Evolutionary conservation across 2,888 invertebrate genomes (phyloP).

Genomic region (Villa cingulata): DNA sequence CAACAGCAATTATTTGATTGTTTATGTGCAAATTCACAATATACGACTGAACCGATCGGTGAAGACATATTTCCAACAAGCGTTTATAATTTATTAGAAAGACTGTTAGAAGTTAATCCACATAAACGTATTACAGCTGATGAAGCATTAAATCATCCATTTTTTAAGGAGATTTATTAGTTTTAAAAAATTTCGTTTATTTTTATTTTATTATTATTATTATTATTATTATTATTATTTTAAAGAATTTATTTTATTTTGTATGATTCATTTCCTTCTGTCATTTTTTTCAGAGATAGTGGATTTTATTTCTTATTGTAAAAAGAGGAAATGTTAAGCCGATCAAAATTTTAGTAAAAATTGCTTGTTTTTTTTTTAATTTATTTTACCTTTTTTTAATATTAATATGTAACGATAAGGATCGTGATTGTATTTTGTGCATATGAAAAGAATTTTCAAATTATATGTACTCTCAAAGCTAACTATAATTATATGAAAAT

Average conservation of each 20-base stretch:
- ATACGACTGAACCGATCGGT: conserved; percentile 24
- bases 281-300: too few relatives aligned
- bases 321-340: too few relatives aligned
- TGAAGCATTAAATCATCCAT: conserved; percentile 62
- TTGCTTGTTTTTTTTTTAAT: too few relatives aligned
- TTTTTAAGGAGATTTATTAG: conserved; percentile 36
- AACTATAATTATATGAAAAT: too few relatives aligned
- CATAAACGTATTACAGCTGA: conserved; percentile 56
- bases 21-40: conserved; percentile 29
- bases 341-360: too few relatives aligned
- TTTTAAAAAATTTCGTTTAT: neutral
- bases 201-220: neutral
- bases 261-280: too few relatives aligned
- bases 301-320: too few relatives aligned
- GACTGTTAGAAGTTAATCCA: conserved; percentile 68
- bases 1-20: conserved; percentile 34
- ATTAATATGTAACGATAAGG: too few relatives aligned
- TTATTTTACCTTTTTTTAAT: too few relatives aligned
- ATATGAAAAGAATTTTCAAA: too few relatives aligned
- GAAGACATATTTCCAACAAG: conserved; percentile 46
- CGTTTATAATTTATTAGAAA: conserved; percentile 58
- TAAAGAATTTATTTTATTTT: neutral
- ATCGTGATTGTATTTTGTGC: too few relatives aligned
- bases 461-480: too few relatives aligned
- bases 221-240: neutral